Base-by-base conservation (phyloP, 2,113 vertebrate species). In the Oreochromis aureus region DNA sequence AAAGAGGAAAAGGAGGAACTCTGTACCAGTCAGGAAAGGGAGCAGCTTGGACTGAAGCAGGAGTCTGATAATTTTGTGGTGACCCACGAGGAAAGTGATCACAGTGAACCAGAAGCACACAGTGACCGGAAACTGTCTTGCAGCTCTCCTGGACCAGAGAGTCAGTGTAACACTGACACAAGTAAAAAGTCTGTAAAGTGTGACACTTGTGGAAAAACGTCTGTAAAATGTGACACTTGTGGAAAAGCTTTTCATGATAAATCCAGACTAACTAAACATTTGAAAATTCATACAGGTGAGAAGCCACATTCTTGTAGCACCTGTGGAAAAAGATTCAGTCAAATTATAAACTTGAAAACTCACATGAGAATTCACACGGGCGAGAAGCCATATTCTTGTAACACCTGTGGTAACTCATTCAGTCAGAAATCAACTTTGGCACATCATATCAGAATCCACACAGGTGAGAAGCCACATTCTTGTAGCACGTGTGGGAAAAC, bases 391-490 rank as follows among this genome's bases (percentile, higher is more conserved):
- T 19, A 61, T 61, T 61, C 27, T 18, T 61, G 58, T 32, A 32
- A 4, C 58, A 32, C 58, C 1, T 61, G 58, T 32, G 58, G 58
- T 0, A 61, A 61, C 27, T 61, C 58, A 6, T 61, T 61, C 30
- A 61, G 58, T 4, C 58, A 61, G 30, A 61, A 34, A 61, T 61
- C 58, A 1, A 61, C 58, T 34, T 61, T 61, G 58, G 58, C 58
- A 0, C 58, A 32, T 61, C 58, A 61, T 0, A 10, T 61, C 0
- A 61, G 58, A 34, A 34, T 61, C 8, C 58, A 61, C 58, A 61
- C 58, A 0, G 16, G 58, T 6, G 58, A 61, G 30, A 61, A 34
- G 59, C 30, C 30, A 4, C 5, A 63, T 63, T 63, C 59, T 36
- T 63, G 59, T 34, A 63, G 9, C 30, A 63, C 30, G 0, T 63